Evolutionary conservation across 2,797 vertebrate genomes (phyloP), one percentile per base, ranked within the genome.

Genomic region (Hirundo rustica): DNA sequence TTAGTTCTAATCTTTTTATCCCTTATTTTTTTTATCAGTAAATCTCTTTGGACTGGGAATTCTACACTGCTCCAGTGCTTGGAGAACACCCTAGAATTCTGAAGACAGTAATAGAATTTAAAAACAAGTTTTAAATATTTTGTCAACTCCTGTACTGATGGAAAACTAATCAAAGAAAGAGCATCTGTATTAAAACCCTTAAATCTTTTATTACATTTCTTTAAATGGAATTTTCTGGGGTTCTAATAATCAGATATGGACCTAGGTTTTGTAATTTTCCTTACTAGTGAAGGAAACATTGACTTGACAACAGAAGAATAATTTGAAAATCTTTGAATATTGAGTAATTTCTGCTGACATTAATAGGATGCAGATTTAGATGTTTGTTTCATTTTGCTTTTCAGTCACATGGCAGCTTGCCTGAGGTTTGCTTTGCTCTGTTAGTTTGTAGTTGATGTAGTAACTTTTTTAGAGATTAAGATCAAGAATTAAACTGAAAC

Each of bases 1-100:
- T 94, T 85, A 65, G 21, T 86, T 83, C 70, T 92, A 94, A 95
- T 93, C 76, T 89, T 92, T 83, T 93, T 62, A 92, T 91, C 65
- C 54, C n/a, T 70, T 44, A 74, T 82, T 83, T 96, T 96, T 85
- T 85, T 92, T 76, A 80, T 87, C 79, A 72, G 58, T 60, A 94
- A 92, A 92, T 90, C 95, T 91, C 71, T 87, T 81, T 91, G 57
- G 53, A 81, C 21, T 78, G 76, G 76, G 58, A 96, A 80, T 89
- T 80, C 89, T 81, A 71, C 55, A 29, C 23, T 58, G 38, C 57
- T 95, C 10, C 0, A 0, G 30, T 89, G 48, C 26, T 91, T 83
- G 82, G 82, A 83, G 65, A 89, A 54, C 42, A 88, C 53, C 27
- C 14, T n/a, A 74, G 15, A 18, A 50, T 88, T 86, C 68, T 68